Base-by-base conservation (phyloP, 2,113 vertebrate genomes). In the Centropus unirufus region DNA sequence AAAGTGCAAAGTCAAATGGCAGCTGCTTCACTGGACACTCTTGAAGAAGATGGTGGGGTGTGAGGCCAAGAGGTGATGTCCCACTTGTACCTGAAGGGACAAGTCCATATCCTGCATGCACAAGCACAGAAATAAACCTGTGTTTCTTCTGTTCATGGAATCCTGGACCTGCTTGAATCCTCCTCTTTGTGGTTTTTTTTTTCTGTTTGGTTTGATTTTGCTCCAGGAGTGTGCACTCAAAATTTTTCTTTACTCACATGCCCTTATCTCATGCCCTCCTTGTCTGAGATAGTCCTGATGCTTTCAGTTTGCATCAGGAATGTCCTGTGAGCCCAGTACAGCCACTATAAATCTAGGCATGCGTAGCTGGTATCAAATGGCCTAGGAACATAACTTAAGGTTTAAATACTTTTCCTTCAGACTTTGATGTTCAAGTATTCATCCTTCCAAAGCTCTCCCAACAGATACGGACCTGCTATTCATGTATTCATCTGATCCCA, bases 161-260 rank as follows among this genome's bases (percentile, higher is more conserved):
- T 5, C 40, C 24, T 40, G 44, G 18, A 27, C 85, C 15, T 85
- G 22, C 11, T 63, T 85, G 27, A 10, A 79, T 29, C 29, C 17
- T 85, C 15, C 4, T 58, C 24, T 77, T 40, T 13, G 5, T 39
- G 24, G 0, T 4, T 29, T 15, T 1, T 2, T 15, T 30, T 58
- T 49, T 22, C 26, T 36, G 36, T 36, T 36, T 9, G 9, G 44
- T 21, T 23, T 39, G 10, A 5, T 51, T 51, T 21, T 49, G 23
- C 24, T 26, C 2, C 23, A 52, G 26, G 11, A 40, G 4, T 3
- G 13, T 19, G 6, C 2, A 23, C 11, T 83, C 9, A 11, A 3
- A 4, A 11, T 42, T 67, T 86, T 70, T 54, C 23, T 59, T 66
- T 32, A 42, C 20, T 16, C 18, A 19, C 11, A 24, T 74, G 9